Evolutionary conservation across 1,140 invertebrate genomes (phyloP), one percentile per base, ranked within the genome.

Genomic region (Penaeus chinensis): DNA sequence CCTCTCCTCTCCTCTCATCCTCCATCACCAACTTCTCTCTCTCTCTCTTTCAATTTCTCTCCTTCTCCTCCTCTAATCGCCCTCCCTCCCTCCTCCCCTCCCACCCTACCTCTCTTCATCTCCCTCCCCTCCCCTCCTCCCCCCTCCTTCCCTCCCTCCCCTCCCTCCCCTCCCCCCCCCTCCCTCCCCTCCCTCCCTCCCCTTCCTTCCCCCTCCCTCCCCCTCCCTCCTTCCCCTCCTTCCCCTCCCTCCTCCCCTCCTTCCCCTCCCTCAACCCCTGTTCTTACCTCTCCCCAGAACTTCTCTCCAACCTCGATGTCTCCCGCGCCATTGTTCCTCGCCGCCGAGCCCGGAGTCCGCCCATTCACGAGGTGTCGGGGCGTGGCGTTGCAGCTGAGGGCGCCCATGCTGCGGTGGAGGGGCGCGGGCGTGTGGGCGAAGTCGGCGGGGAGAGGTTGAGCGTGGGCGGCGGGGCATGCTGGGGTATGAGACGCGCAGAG

Each of bases 321-420:
- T 19, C 61, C 42, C 2, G 80, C 69, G 13, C 62, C 85, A 47
- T 71, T 82, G 37, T 82, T 54, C 27, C 76, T 18, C 19, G 66
- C 32, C 60, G 69, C 60, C 13, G 47, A 61, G 22, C 65, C 78
- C 54, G 71, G 69, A 10, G 47, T 47, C 27, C 85, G 60, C 16
- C 85, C 85, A 47, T 87, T 87, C n/a, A 80, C 79, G 19, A 87
- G 80, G 85, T 87, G 85, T 37, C 85, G 66, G 22, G 85, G 85
- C 11, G 85, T 87, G 61, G 81, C 71, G 69, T 83, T 87, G 61
- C 85, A 87, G 71, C 85, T 87, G 18, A 65, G 69, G 11, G 85
- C 60, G 27, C 80, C 85, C 47, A 47, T 47, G 47, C 47, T 47
- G 7, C 47, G 47, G 47, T 47, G 47, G 47, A 47, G 11, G 74